phyloP scores from a whole-genome alignment of 2,888 invertebrate genomes.

The Carterocephalus palaemon region DNA sequence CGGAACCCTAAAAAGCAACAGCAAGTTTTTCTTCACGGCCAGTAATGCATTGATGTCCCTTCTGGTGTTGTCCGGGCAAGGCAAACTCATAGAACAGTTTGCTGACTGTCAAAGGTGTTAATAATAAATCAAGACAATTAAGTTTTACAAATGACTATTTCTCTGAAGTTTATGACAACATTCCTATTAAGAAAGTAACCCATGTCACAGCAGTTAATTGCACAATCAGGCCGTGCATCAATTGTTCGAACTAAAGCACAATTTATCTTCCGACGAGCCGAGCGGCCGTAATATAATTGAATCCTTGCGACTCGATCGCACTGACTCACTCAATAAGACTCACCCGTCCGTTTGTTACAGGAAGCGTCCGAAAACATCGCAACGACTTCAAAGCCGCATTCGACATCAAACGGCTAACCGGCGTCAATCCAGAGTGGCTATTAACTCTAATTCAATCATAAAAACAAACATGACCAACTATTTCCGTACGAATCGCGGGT shows the following conservation, averaged over 20 bases:
- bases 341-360: constrained; percentile 61
- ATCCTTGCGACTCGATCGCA: constrained; percentile 19
- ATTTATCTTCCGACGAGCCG: constrained; percentile 18
- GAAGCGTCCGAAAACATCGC: constrained; percentile 53
- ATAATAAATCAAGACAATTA: too few species aligned
- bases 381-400: constrained; percentile 56
- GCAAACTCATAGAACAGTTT: too few species aligned
- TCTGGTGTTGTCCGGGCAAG: too few species aligned
- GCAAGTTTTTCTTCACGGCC: too few species aligned
- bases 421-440: constrained; percentile 51
- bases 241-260: constrained; percentile 14
- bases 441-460: constrained; percentile 70
- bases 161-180: constrained; percentile 18
- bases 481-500: constrained; percentile 54
- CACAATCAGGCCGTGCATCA: constrained; percentile 13
- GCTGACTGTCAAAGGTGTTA: neutral
- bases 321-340: constrained; percentile 51
- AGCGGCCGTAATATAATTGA: constrained; percentile 22
- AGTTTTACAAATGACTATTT: constrained; percentile 3
- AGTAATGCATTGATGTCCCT: constrained; percentile 32
- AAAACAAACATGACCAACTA: constrained; percentile 71
- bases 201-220: constrained; percentile 20
- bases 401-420: constrained; percentile 56
- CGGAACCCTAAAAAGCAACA: neutral
- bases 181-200: constrained; percentile 18